Base-by-base conservation (phyloP, 1,140 invertebrate genomes). In the Drosophila dunni region DNA sequence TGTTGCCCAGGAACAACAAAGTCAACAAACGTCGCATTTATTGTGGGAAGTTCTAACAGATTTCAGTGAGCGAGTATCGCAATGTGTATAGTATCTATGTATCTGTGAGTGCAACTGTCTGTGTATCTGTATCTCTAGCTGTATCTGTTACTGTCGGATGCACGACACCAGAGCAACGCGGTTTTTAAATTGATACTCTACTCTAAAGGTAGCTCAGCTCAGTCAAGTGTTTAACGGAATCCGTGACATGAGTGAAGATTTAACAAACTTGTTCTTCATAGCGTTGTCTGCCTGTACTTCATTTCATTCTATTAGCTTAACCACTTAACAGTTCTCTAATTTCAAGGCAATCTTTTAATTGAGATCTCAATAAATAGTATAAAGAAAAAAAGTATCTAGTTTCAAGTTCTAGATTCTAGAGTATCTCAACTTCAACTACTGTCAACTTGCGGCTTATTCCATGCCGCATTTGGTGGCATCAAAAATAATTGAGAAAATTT, bases 41-140 rank as follows among this genome's bases (percentile, higher is more conserved):
- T 89, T 88, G 83, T 89, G 83, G 84, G 83, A 88, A 86, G 80
- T 74, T 86, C 78, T 76, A 86, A 76, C 68, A 53, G 71, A 79
- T 79, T 67, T 64, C 20, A 29, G 44, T 54, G 40, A 44, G 10
- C 20, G 29, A 13, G 40, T 45, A 34, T 10, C 24, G 9, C 36
- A 50, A 50, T 63, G 29, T 63, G 15, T 58, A 46, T 36, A 48
- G 11, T 64, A 48, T 36, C 29, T 34, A 4, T 57, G 15, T 24
- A 24, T 67, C 24, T 44, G 40, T 54, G 60, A 58, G 57, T 69
- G 54, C 40, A 36, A 48, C 38, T 33, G 24, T 38, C 20, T 46
- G 4, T 51, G 6, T 62, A 7, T 42, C 40, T 17, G 10, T 42
- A 24, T 42, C 9, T 46, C 7, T 10, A 15, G 20, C 38, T 48